These are phyloP conservation scores for Craterocephalus amniculus DNA, from an alignment of 2,797 vertebrate genomes.

Conservation along the genomic window DNA sequence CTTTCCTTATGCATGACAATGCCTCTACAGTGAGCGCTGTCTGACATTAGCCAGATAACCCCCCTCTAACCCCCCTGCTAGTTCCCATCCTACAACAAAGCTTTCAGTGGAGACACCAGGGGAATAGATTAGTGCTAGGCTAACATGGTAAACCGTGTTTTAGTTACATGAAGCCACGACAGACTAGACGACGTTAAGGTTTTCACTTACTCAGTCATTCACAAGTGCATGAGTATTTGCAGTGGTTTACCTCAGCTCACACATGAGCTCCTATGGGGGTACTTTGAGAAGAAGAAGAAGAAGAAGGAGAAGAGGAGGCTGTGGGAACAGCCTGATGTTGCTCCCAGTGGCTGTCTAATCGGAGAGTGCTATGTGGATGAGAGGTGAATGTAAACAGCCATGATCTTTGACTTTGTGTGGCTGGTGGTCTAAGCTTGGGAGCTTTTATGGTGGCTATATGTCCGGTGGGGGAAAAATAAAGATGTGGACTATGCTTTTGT, in stretches of 20 bases:
- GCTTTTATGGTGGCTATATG: constrained; percentile 43
- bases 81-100: constrained; percentile 72
- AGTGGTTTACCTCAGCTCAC: constrained; percentile 78
- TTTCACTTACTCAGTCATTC: constrained; percentile 77
- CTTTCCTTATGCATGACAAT: constrained; percentile 88
- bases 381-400: constrained; percentile 79
- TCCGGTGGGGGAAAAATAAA: constrained; percentile 57
- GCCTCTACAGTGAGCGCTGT: constrained; percentile 85
- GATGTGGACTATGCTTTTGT: constrained; percentile 16
- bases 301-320: constrained; percentile 54
- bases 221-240: constrained; percentile 50
- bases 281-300: constrained; percentile 55
- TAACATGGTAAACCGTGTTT: constrained; percentile 68
- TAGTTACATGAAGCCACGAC: constrained; percentile 46
- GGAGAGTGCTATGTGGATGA: constrained; percentile 64
- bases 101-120: constrained; percentile 65
- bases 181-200: constrained; percentile 49
- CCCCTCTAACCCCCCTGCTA: constrained; percentile 56
- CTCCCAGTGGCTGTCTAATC: constrained; percentile 61
- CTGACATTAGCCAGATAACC: constrained; percentile 88
- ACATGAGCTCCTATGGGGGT: constrained; percentile 63
- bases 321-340: constrained; percentile 60
- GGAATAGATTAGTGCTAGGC: constrained; percentile 72
- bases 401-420: constrained; percentile 76
- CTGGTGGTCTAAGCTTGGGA: constrained; percentile 70